phyloP scores from a whole-genome alignment of 2,797 vertebrate genomes.

The Helicolenus hilgendorfi region DNA sequence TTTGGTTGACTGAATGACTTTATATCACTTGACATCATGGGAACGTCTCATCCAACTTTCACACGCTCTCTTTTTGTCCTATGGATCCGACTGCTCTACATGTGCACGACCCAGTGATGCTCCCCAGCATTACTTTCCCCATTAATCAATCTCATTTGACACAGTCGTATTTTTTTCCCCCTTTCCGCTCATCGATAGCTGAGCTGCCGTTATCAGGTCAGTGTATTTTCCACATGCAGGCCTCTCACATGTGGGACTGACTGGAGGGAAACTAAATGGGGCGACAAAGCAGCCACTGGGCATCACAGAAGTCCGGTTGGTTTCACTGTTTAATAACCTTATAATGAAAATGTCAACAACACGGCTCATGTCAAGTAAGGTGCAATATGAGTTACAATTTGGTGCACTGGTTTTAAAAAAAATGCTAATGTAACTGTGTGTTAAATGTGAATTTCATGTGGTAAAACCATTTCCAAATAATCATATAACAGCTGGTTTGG shows the following conservation, averaged over 20 bases:
- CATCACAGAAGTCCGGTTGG: constrained; percentile 8
- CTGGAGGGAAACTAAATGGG: no score
- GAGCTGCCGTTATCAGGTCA: constrained; percentile 65
- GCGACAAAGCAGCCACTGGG: constrained; percentile 37
- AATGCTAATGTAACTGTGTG: not conserved
- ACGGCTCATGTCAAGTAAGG: not conserved
- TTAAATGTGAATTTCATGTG: constrained; percentile 12
- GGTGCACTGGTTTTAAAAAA: not conserved
- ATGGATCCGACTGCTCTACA: constrained; percentile 20
- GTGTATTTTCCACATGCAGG: constrained; percentile 64
- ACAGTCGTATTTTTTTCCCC: not conserved
- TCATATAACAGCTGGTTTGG: constrained; percentile 2
- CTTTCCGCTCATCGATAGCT: constrained; percentile 78
- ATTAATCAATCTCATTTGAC: constrained; percentile 68
- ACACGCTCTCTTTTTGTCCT: not conserved
- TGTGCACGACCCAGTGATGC: not conserved
- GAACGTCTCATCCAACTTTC: not conserved
- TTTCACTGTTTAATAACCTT: constrained; percentile 12
- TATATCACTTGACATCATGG: not conserved
- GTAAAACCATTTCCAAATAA: constrained; percentile 1
- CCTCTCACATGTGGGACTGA: constrained; percentile 44
- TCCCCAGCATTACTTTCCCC: constrained; percentile 32
- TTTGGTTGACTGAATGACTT: not conserved
- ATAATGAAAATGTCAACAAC: not conserved
- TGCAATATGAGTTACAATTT: not conserved